Conservation (phyloP, 2,113 vertebrate genomes). For the Semicossyphus pulcher region DNA sequence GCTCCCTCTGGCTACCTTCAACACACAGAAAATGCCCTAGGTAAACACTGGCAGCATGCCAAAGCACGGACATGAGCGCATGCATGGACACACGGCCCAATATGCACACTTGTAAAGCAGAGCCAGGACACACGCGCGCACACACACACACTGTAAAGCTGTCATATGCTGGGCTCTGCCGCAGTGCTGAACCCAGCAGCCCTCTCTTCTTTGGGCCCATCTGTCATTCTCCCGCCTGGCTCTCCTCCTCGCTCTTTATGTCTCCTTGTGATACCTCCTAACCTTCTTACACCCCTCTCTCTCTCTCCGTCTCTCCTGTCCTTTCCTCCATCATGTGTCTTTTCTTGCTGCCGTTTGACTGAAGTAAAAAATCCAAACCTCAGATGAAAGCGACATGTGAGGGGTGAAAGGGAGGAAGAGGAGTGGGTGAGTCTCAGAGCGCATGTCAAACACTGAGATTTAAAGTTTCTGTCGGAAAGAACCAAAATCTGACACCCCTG, state of each 20-base stretch:
- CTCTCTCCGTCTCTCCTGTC: background rate
- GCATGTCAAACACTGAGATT: slow-evolving; percentile 58
- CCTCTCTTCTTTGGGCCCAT: slow-evolving; percentile 69
- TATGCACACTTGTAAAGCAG: background rate
- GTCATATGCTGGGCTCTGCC: slow-evolving; percentile 74
- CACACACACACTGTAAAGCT: slow-evolving; percentile 58
- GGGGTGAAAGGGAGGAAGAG: background rate
- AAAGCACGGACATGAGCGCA: slow-evolving; percentile 34
- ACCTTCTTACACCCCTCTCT: slow-evolving; percentile 19
- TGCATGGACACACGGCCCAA: slow-evolving; percentile 4
- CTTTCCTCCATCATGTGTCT: background rate
- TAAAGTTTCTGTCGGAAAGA: slow-evolving; percentile 37
- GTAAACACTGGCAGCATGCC: slow-evolving; percentile 73
- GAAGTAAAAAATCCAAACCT: slow-evolving; percentile 33
- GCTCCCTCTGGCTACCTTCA: slow-evolving; percentile 58
- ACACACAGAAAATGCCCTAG: slow-evolving; percentile 53
- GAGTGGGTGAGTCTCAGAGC: slow-evolving; percentile 42
- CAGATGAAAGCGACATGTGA: slow-evolving; percentile 34
- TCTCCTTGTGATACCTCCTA: slow-evolving; percentile 54
- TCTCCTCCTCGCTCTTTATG: slow-evolving; percentile 19
- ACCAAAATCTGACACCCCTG: slow-evolving; percentile 42
- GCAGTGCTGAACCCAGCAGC: slow-evolving; percentile 75
- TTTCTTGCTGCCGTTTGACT: slow-evolving; percentile 4
- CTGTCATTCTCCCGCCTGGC: slow-evolving; percentile 61
- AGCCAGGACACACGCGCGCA: slow-evolving; percentile 14